These are phyloP conservation scores for Gibbula magus DNA, from an alignment of 2,888 invertebrate species.

Conservation along the genomic window DNA sequence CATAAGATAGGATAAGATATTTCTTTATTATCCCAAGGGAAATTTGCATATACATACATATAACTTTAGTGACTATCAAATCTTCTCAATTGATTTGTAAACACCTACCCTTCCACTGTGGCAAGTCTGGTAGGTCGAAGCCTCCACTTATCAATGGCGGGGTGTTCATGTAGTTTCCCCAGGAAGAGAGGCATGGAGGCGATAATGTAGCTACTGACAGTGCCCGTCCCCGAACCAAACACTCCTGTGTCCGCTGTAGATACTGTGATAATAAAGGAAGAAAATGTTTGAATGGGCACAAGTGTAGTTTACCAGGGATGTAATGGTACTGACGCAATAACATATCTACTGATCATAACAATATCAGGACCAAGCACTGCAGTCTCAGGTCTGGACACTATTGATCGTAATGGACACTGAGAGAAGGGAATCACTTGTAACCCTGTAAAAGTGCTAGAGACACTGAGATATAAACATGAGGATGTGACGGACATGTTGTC, in stretches of 20 bases:
- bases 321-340: too few relatives aligned
- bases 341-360: too few relatives aligned
- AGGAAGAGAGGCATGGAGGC: conserved; percentile 62
- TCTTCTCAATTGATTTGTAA: neutral
- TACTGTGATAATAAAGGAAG: conserved; percentile 36
- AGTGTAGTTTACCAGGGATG: too few relatives aligned
- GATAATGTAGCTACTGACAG: conserved; percentile 51
- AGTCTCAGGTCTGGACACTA: too few relatives aligned
- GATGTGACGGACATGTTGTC: too few relatives aligned
- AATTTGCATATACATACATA: neutral
- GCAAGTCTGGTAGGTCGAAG: conserved; percentile 41
- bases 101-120: conserved; percentile 46
- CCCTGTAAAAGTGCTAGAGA: too few relatives aligned
- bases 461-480: too few relatives aligned
- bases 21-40: too few relatives aligned
- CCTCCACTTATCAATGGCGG: conserved; percentile 64
- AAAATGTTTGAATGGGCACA: neutral
- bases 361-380: too few relatives aligned
- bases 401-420: too few relatives aligned
- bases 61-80: neutral
- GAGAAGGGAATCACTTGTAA: too few relatives aligned
- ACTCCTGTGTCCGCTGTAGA: conserved; percentile 43
- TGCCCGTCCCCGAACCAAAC: conserved; percentile 53
- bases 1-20: too few relatives aligned
- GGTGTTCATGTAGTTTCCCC: conserved; percentile 64